phyloP scores from a whole-genome alignment of 2,888 invertebrate genomes.

The Daptonema setosum region DNA sequence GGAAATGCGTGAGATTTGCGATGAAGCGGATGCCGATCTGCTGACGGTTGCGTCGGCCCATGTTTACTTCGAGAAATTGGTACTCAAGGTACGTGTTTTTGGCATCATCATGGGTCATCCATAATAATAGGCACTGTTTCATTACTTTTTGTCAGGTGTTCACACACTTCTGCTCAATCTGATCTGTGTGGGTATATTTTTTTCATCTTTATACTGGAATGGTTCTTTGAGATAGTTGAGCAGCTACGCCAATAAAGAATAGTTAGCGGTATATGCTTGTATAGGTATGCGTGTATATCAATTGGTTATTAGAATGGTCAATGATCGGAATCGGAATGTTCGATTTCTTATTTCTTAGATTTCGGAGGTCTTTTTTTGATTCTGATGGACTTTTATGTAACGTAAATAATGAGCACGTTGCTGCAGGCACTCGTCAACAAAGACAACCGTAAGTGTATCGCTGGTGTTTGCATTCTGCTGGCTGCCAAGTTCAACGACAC shows the following conservation, averaged over 20 bases:
- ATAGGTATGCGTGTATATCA: no score
- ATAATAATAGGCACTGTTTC: no score
- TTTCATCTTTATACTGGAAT: constrained; percentile 1
- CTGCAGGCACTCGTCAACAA: constrained; percentile 58
- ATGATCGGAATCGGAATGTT: no score
- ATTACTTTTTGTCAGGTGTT: no score
- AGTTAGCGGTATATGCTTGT: no score
- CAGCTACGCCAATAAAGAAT: no score
- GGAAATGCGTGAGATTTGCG: constrained; percentile 45
- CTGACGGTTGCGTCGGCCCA: constrained; percentile 83
- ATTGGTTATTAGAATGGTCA: no score
- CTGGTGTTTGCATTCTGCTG: constrained; percentile 73
- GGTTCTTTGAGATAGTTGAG: no score
- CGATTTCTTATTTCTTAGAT: no score
- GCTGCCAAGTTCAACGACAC: constrained; percentile 92
- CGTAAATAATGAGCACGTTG: background rate
- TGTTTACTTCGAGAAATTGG: constrained; percentile 92
- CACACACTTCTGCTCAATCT: no score
- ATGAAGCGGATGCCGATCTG: constrained; percentile 50
- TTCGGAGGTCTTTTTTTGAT: background rate
- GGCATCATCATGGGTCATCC: no score
- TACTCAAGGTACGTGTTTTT: constrained; percentile 41
- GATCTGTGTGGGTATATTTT: background rate
- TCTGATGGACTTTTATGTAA: background rate
- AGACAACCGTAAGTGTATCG: constrained; percentile 77